phyloP scores from a whole-genome alignment of 2,113 vertebrate genomes.

The Neogale vison region DNA sequence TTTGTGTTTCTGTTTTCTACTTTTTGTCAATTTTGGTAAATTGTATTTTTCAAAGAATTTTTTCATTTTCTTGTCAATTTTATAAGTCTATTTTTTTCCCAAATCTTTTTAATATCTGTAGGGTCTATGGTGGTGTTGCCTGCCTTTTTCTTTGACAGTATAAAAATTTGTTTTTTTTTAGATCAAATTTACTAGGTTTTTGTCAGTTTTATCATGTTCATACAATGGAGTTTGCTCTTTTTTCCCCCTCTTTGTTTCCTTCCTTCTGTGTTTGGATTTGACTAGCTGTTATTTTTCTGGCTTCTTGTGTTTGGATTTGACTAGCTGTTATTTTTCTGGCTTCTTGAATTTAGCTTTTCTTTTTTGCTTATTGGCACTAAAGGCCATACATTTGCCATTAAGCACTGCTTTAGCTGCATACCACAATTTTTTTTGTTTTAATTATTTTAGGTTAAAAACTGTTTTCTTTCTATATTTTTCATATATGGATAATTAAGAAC shows the following conservation, averaged over 20 bases:
- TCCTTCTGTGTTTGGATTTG: background rate
- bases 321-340: background rate
- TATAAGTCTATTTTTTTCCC: background rate
- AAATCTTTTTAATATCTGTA: background rate
- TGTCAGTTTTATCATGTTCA: constrained; percentile 5
- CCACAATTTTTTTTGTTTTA: background rate
- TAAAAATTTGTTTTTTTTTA: background rate
- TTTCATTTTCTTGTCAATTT: background rate
- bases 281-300: background rate
- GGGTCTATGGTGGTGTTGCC: background rate
- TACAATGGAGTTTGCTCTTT: background rate
- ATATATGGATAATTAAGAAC: background rate
- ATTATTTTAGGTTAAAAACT: background rate
- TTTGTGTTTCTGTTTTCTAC: background rate
- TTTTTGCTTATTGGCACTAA: background rate
- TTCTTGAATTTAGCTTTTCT: background rate
- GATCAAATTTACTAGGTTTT: background rate
- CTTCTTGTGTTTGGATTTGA: background rate
- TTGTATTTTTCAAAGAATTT: background rate
- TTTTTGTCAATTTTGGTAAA: background rate
- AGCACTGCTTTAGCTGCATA: background rate
- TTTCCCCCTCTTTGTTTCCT: background rate
- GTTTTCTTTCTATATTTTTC: background rate
- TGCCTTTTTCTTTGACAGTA: background rate
- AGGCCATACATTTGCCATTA: background rate